Evolutionary conservation across 2,797 vertebrate genomes (phyloP), one percentile per base, ranked within the genome.

Genomic region (Dendrocincla tyrannina): DNA sequence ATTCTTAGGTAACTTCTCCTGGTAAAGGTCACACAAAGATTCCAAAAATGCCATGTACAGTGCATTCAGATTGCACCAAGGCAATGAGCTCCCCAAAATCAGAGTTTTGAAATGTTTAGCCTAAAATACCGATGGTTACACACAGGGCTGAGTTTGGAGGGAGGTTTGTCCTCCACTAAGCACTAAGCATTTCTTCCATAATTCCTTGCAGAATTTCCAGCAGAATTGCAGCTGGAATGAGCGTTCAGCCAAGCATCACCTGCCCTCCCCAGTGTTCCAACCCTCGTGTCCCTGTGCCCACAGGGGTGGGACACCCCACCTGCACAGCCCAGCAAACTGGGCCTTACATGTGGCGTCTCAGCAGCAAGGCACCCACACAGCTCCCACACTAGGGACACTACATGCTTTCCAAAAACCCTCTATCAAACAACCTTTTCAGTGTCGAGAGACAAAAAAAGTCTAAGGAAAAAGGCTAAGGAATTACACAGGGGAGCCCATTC

Each of bases 21-120:
- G 32, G 46, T 30, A 89, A 91, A 95, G 81, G 83, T 96, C 63
- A 72, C 44, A 72, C 63, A 91, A 87, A 88, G 60, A 86, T 32
- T 91, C 17, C 27, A 58, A 39, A 96, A 94, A 72, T 67, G 50
- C 55, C 79, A 84, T 3, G 30, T 25, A 22, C 15, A 68, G 24
- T 35, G 19, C 17, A 24, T 47, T 55, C 89, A 55, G 17, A 59
- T 9, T 63, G 63, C 37, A 69, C 30, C 44, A 66, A 89, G 59
- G 66, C 88, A 91, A 92, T 32, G 14, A 93, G 42, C 66, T 69
- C 52, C 46, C 15, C 27, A 27, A 25, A 47, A 24, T 13, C 46
- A 13, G 23, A 24, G 23, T 13, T 47, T 13, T 47, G 46, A 47
- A 24, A 14, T 47, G 23, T 24, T 47, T 47, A 24, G 23, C 46